Evolutionary conservation across 2,888 invertebrate species (phyloP).

Genomic region (Xanthorhoe designata): DNA sequence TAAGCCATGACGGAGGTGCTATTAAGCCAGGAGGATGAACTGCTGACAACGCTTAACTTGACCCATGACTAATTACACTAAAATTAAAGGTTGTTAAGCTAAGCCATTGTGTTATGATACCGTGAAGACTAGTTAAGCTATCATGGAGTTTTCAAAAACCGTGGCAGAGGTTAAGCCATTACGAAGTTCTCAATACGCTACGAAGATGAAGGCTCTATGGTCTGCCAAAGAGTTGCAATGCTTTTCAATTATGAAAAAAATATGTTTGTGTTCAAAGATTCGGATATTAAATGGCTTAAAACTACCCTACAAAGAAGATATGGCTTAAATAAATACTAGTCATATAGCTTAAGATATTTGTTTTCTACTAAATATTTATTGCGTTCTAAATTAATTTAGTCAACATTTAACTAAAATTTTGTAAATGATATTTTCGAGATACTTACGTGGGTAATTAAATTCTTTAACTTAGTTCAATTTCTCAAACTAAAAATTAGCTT

Average conservation of each 20-base stretch:
- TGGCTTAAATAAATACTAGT: slow-evolving; percentile 21
- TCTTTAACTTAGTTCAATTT: not conserved
- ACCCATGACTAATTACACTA: too few relatives aligned
- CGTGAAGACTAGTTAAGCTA: not conserved
- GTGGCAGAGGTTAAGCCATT: not conserved
- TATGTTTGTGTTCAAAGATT: too few relatives aligned
- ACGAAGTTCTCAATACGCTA: not conserved
- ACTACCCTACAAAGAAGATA: slow-evolving; percentile 41
- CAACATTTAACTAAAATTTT: not conserved
- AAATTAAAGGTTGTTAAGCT: not conserved
- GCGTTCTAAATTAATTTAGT: not conserved
- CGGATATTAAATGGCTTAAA: slow-evolving; percentile 18
- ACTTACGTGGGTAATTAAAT: too few relatives aligned
- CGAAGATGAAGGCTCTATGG: not conserved
- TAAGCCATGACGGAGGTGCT: not conserved
- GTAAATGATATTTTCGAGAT: not conserved
- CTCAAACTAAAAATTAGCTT: too few relatives aligned
- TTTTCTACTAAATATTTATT: not conserved
- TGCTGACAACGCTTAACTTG: too few relatives aligned
- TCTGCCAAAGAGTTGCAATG: too few relatives aligned
- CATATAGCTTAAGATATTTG: slow-evolving; percentile 26
- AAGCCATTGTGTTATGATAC: not conserved
- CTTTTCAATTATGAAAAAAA: too few relatives aligned
- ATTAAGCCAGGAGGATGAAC: too few relatives aligned
- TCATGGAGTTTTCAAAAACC: not conserved